Base-by-base conservation (phyloP, 2,888 invertebrate genomes). In the Plusia festucae region DNA sequence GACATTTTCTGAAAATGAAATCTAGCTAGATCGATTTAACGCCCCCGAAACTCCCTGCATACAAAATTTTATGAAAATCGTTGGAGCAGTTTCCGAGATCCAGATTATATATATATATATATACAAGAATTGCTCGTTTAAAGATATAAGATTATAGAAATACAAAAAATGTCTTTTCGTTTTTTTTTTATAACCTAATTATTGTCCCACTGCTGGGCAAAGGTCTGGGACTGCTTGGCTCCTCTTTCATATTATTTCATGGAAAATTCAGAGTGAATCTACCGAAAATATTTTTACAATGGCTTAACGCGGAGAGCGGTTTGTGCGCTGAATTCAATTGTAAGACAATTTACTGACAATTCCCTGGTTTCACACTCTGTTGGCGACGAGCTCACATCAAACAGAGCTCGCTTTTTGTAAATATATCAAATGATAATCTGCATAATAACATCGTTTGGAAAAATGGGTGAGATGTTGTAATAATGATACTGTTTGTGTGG, bases 311-410 rank as follows among this genome's bases (percentile, higher is more conserved):
- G 53, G 53, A 15, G 65, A 52, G 53, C 52, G 18, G 64, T 58
- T 54, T 58, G 32, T 60, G 52, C 60, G 62, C 65, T 65, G 56
- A 65, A 80, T 78, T 63, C 70, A 78, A 78, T 78, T 78, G 73
- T 73, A 60, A 67, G 68, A 80, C 78, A 80, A 76, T 79, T 77
- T 77, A 61, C 61, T 60, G 68, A 80, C 78, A 80, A 73, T 70
- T 64, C 65, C 61, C 62, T 32, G 7, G 58, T 70, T 66, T 70
- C 65, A 77, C 68, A 77, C 78, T 63, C 62, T 16, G 53, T 22
- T 63, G 64, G 30, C 59, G 49, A 34, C 60, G 63, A 20, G 46
- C 8, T 51, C 58, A 44, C 62, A 56, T 77, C 78, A 78, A 80
- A 75, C 68, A 70, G 66, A 67, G 53, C 58, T 49, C 49, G 32